phyloP scores from a whole-genome alignment of 2,888 invertebrate species.

The Ophion costatus region DNA sequence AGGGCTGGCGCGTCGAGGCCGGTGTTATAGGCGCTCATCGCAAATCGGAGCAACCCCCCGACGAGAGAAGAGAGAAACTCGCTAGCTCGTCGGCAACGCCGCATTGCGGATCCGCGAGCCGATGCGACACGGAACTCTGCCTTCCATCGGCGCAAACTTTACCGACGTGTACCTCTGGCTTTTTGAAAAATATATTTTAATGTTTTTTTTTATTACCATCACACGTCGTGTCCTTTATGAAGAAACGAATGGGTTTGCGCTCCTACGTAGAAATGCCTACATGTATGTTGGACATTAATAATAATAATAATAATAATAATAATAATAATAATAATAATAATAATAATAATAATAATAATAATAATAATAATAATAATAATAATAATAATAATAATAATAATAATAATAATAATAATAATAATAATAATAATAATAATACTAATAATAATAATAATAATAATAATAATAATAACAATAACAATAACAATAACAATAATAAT shows the following conservation, averaged over 20 bases:
- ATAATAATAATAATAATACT: too few relatives aligned
- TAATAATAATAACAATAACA: too few relatives aligned
- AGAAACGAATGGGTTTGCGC: background rate
- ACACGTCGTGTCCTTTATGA: background rate
- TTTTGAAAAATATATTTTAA: background rate
- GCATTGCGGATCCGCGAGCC: slow-evolving; percentile 83
- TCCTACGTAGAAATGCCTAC: background rate
- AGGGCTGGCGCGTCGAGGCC: slow-evolving; percentile 57
- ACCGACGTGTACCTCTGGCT: background rate
- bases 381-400: too few relatives aligned
- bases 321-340: too few relatives aligned
- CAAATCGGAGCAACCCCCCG: slow-evolving; percentile 56
- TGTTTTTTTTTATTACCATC: background rate
- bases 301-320: too few relatives aligned
- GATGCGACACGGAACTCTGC: slow-evolving; percentile 74
- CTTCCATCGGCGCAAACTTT: slow-evolving; percentile 7
- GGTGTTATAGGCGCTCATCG: slow-evolving; percentile 39
- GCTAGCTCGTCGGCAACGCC: slow-evolving; percentile 80
- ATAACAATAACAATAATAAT: too few relatives aligned
- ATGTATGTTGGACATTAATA: too few relatives aligned
- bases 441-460: too few relatives aligned
- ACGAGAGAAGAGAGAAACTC: slow-evolving; percentile 38
- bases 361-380: too few relatives aligned
- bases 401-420: too few relatives aligned
- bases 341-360: too few relatives aligned